Conservation (phyloP, 2,113 vertebrate genomes). For the Marmota flaviventris region DNA sequence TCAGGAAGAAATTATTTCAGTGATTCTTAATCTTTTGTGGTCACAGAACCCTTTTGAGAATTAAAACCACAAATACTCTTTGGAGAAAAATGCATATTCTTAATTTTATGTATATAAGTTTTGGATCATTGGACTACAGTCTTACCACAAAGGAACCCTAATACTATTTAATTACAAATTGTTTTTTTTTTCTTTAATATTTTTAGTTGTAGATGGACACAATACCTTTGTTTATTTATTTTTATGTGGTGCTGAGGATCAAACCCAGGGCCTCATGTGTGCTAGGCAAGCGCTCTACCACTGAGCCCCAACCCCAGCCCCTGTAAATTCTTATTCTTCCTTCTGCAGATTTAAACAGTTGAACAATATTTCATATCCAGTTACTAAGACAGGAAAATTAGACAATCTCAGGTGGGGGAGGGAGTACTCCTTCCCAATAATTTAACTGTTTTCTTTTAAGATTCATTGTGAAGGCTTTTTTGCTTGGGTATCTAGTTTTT, state of each 20-base stretch:
- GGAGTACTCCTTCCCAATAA: neutral
- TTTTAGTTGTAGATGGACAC: too few species aligned
- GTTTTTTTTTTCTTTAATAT: too few species aligned
- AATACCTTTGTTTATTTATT: too few species aligned
- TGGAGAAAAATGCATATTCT: neutral
- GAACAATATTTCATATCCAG: neutral
- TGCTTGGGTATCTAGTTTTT: neutral
- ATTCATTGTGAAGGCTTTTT: conserved; percentile 34
- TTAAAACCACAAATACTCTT: neutral
- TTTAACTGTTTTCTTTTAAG: neutral
- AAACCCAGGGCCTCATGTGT: too few species aligned
- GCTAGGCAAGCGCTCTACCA: too few species aligned
- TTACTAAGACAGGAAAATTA: neutral
- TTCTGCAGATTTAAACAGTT: neutral
- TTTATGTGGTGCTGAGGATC: too few species aligned
- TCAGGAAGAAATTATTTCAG: conserved; percentile 46
- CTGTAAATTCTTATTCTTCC: neutral
- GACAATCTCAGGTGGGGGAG: neutral
- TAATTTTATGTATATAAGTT: neutral
- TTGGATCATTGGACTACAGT: neutral
- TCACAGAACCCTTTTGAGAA: neutral
- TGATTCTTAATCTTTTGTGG: neutral
- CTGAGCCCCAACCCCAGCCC: too few species aligned
- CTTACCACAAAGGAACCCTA: neutral
- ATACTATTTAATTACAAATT: neutral